A percentile compares a stretch with the other conserved stretches of the same genome.
Evolutionary conservation across 2,797 vertebrate genomes (phyloP).

Genomic region (Syngnathus acus): DNA sequence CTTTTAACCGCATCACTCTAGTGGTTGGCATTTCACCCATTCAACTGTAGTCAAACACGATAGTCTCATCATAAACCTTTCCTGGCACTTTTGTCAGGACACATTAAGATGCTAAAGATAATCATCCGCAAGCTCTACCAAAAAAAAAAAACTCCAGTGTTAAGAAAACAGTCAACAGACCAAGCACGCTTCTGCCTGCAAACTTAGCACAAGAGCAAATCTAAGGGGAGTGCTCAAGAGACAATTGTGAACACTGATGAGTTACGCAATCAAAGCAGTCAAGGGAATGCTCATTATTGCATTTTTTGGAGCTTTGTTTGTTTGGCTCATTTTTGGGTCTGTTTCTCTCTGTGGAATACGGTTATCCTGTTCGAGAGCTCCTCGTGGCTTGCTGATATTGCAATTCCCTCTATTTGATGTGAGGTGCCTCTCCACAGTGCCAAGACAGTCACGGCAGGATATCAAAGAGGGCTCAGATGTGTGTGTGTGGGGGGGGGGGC

Average conservation of each 20-base stretch:
- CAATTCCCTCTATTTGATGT: slow-evolving; percentile 35
- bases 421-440: slow-evolving; percentile 12
- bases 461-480: slow-evolving; percentile 21
- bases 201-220: slow-evolving; percentile 49
- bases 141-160: slow-evolving; percentile 13
- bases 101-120: slow-evolving; percentile 19
- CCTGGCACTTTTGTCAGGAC: slow-evolving; percentile 10
- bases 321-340: slow-evolving; percentile 39
- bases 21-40: slow-evolving; percentile 2
- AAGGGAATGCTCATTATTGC: slow-evolving; percentile 66
- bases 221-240: slow-evolving; percentile 44
- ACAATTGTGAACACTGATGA: slow-evolving; percentile 48
- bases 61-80: slow-evolving; percentile 13
- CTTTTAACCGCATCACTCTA: neutral
- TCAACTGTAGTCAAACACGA: slow-evolving; percentile 15
- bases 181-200: slow-evolving; percentile 39
- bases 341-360: slow-evolving; percentile 34
- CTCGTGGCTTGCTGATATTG: slow-evolving; percentile 34
- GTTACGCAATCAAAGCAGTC: slow-evolving; percentile 61
- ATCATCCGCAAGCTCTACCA: slow-evolving; percentile 21
- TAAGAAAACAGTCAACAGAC: slow-evolving; percentile 27
- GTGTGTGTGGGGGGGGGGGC: too few relatives aligned
- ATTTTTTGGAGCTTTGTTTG: slow-evolving; percentile 23
- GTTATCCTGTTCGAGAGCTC: slow-evolving; percentile 33
- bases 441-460: slow-evolving; percentile 28